These are phyloP conservation scores for Chloroclystis v-ata DNA, from an alignment of 2,888 invertebrate species.

Conservation along the genomic window DNA sequence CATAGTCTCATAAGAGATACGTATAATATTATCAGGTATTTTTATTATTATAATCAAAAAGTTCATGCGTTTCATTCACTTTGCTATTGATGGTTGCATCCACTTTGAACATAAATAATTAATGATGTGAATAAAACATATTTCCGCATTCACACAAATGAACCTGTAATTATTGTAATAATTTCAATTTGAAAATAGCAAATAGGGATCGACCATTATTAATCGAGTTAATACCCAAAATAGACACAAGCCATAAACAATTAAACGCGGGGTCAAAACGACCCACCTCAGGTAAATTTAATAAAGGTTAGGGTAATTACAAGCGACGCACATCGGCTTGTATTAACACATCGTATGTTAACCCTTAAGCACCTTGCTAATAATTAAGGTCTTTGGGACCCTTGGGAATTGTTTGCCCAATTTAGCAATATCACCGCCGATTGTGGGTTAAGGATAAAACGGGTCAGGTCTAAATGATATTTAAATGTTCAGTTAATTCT, in stretches of 20 bases:
- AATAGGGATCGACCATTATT: neutral
- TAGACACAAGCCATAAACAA: conserved; percentile 1
- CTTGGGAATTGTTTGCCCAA: conserved; percentile 56
- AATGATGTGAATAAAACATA: too few relatives aligned
- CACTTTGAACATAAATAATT: too few relatives aligned
- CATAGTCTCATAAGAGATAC: too few relatives aligned
- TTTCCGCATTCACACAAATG: too few relatives aligned
- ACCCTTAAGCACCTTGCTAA: conserved; percentile 73
- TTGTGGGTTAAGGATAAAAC: conserved; percentile 45
- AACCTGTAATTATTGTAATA: too few relatives aligned
- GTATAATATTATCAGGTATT: too few relatives aligned
- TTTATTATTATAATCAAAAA: too few relatives aligned
- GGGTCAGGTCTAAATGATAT: conserved; percentile 51
- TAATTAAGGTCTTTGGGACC: conserved; percentile 67
- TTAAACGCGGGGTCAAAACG: conserved; percentile 35
- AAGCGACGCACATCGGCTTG: conserved; percentile 58
- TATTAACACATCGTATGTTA: conserved; percentile 74
- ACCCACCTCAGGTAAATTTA: conserved; percentile 67
- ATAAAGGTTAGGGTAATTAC: conserved; percentile 66
- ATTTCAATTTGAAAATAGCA: too few relatives aligned
- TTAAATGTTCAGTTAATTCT: conserved; percentile 36
- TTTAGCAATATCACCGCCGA: conserved; percentile 58
- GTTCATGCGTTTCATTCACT: too few relatives aligned
- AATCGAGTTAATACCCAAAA: conserved; percentile 1
- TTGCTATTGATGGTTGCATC: too few relatives aligned